Evolutionary conservation across 2,113 vertebrate species (phyloP).

Genomic region (Aegithalos caudatus): DNA sequence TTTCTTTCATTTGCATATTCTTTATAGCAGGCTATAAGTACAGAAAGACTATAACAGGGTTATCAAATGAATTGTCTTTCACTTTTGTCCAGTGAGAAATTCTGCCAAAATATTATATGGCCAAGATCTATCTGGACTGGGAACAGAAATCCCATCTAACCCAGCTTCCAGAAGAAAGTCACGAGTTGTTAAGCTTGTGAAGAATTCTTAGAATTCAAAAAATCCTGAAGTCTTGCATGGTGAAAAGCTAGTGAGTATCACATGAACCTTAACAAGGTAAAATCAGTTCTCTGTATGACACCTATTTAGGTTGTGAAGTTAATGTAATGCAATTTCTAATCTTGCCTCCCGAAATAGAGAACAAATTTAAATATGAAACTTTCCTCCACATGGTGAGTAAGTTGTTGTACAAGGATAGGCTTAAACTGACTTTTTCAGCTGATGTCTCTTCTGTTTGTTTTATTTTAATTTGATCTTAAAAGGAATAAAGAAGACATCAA

Average conservation of each 20-base stretch:
- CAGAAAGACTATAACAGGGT: background rate
- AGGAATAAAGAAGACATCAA: background rate
- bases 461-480: background rate
- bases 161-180: background rate
- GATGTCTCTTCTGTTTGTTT: background rate
- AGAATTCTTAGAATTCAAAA: background rate
- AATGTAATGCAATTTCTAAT: background rate
- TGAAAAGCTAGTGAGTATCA: background rate
- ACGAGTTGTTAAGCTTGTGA: accelerated
- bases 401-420: background rate
- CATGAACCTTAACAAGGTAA: background rate
- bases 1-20: background rate
- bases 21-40: background rate
- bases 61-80: background rate
- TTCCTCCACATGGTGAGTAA: background rate
- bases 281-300: background rate
- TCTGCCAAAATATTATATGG: background rate
- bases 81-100: background rate
- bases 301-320: background rate
- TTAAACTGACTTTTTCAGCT: background rate
- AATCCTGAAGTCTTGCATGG: background rate
- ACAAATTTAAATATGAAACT: background rate
- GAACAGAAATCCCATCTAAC: background rate
- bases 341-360: background rate
- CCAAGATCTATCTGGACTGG: background rate